These are phyloP conservation scores for Orthosia gothica DNA, from an alignment of 2,888 invertebrate genomes.

Conservation along the genomic window DNA sequence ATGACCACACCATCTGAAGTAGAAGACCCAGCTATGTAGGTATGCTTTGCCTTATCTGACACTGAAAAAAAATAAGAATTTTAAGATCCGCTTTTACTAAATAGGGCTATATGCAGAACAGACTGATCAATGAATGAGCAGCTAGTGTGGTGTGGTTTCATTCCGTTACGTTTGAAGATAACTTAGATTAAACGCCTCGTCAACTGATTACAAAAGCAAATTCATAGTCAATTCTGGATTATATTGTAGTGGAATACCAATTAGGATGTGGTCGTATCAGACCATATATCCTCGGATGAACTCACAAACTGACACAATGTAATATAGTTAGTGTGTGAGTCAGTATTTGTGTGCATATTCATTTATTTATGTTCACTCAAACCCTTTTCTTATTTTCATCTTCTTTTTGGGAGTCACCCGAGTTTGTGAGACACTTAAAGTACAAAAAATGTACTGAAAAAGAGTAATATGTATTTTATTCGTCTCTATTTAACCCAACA, in stretches of 20 bases:
- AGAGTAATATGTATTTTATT: not conserved
- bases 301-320: not conserved
- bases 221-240: constrained; percentile 6
- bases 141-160: not conserved
- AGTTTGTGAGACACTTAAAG: no score
- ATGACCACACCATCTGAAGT: no score
- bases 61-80: no score
- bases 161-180: constrained; percentile 1
- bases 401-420: not conserved
- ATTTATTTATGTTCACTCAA: no score
- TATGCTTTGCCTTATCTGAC: no score
- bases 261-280: constrained; percentile 15
- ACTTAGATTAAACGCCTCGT: constrained; percentile 32
- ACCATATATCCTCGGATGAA: not conserved
- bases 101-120: no score
- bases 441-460: no score
- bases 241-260: constrained; percentile 9
- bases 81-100: no score
- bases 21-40: no score
- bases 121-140: no score
- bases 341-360: not conserved
- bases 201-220: constrained; percentile 21
- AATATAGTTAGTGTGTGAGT: not conserved
- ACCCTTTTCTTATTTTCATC: no score
- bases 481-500: not conserved